Evolutionary conservation across 1,140 invertebrate species (phyloP).

Genomic region (Drosophila guanche): DNA sequence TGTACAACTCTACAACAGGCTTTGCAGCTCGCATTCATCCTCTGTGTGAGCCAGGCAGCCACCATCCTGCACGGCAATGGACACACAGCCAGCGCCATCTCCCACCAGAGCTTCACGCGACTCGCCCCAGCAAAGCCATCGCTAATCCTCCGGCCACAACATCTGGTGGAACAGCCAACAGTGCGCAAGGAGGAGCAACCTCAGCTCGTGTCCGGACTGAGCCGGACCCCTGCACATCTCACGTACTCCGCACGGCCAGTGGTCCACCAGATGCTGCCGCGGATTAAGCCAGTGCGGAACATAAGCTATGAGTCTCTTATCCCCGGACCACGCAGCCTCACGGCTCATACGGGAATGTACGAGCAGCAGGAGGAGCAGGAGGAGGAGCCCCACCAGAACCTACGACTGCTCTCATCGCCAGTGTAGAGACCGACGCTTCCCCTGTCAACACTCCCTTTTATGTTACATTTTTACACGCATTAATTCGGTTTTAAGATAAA

Average conservation of each 20-base stretch:
- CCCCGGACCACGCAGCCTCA: constrained; percentile 42
- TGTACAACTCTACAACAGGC: constrained; percentile 7
- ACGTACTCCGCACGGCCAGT: constrained; percentile 68
- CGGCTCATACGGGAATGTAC: neutral
- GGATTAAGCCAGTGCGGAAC: constrained; percentile 66
- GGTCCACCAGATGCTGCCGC: constrained; percentile 69
- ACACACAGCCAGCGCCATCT: constrained; percentile 76
- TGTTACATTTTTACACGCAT: constrained; percentile 18
- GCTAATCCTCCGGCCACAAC: constrained; percentile 14
- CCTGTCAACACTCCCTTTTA: constrained; percentile 37
- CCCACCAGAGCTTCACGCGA: constrained; percentile 83
- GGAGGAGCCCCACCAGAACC: too few relatives aligned
- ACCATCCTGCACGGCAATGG: constrained; percentile 57
- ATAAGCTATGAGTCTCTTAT: constrained; percentile 58
- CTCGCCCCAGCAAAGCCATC: constrained; percentile 29
- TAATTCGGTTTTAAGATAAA: constrained; percentile 7
- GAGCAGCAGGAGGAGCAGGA: too few relatives aligned
- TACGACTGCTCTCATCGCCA: neutral
- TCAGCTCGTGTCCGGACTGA: neutral
- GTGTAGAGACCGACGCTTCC: constrained; percentile 35
- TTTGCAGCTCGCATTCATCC: constrained; percentile 20
- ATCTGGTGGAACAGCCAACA: constrained; percentile 12
- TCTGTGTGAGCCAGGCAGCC: constrained; percentile 16
- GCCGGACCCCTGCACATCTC: constrained; percentile 73
- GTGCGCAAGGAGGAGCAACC: constrained; percentile 9